These are phyloP conservation scores for Pandemis cinnamomeana DNA, from an alignment of 2,888 invertebrate species.

Conservation along the genomic window DNA sequence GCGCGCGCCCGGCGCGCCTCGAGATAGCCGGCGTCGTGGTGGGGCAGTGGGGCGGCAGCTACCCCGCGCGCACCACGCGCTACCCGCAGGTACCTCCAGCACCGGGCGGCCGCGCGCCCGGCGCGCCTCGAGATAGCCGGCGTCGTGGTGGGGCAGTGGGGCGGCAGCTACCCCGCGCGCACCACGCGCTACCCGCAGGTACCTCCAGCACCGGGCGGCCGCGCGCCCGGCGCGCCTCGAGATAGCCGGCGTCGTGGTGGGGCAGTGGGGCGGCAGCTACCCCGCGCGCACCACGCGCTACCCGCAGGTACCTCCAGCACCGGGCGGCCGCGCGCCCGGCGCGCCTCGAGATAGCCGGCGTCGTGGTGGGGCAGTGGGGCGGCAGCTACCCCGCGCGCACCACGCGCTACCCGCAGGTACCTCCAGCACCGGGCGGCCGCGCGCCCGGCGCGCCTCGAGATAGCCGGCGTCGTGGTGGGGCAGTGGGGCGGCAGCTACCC, in stretches of 20 bases:
- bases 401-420: conserved; percentile 40
- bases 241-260: conserved; percentile 95
- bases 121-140: conserved; percentile 94
- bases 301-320: conserved; percentile 34
- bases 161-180: conserved; percentile 87
- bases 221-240: conserved; percentile 89
- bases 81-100: conserved; percentile 36
- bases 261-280: conserved; percentile 95
- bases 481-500: conserved; percentile 94
- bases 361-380: conserved; percentile 96
- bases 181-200: conserved; percentile 42
- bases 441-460: conserved; percentile 89
- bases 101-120: conserved; percentile 79
- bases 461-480: conserved; percentile 95
- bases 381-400: conserved; percentile 86
- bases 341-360: conserved; percentile 93
- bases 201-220: conserved; percentile 63
- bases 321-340: conserved; percentile 85
- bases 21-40: conserved; percentile 96
- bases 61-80: conserved; percentile 63
- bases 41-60: conserved; percentile 95
- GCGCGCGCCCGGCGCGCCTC: conserved; percentile 88
- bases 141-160: conserved; percentile 96
- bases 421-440: conserved; percentile 70
- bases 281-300: conserved; percentile 54